phyloP scores from a whole-genome alignment of 2,797 vertebrate species.

The Hafferia zeledoni region DNA sequence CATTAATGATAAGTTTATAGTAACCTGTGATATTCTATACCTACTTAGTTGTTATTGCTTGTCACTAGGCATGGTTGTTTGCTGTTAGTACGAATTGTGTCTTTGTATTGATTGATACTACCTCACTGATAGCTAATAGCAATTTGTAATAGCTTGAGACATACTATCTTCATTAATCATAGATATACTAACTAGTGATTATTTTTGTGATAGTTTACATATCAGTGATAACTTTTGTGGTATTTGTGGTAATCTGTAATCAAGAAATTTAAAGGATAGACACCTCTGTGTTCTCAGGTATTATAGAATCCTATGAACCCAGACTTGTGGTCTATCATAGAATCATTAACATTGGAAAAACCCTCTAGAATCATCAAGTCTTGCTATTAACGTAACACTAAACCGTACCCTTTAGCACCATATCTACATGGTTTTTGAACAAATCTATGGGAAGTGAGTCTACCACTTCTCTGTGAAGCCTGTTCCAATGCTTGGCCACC shows the following conservation, averaged over 20 bases:
- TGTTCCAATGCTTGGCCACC: not conserved
- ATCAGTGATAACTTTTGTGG: not conserved
- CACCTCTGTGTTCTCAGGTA: not conserved
- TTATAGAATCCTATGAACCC: accelerated
- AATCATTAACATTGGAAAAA: not conserved
- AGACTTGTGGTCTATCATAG: not conserved
- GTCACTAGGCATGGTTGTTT: not conserved
- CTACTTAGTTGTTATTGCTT: not conserved
- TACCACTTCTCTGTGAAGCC: not conserved
- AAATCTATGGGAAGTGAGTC: not conserved
- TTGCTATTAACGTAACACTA: not conserved
- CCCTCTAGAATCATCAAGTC: too few relatives aligned
- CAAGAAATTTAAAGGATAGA: not conserved
- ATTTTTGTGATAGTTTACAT: not conserved
- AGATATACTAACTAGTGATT: not conserved
- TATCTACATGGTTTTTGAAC: not conserved
- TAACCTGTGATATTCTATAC: not conserved
- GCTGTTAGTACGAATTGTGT: not conserved
- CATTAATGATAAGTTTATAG: not conserved
- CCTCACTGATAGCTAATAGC: not conserved
- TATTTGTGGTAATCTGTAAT: not conserved
- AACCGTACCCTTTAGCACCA: not conserved
- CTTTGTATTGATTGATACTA: not conserved
- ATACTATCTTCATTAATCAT: not conserved
- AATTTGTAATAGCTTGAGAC: not conserved